phyloP scores from a whole-genome alignment of 2,113 vertebrate genomes.

The Vidua macroura region DNA sequence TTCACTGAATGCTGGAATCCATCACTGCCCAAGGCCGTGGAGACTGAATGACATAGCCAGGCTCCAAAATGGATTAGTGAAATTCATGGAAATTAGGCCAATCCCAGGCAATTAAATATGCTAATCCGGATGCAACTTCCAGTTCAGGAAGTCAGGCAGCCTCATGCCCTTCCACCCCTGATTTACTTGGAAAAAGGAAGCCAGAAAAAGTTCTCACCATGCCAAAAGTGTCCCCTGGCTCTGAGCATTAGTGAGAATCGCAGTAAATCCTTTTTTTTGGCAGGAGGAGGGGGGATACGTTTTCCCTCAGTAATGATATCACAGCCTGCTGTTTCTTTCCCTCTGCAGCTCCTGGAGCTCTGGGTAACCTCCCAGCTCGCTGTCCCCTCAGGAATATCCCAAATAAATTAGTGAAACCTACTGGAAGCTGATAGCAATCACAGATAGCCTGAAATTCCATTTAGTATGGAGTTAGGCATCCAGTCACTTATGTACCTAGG shows the following conservation, averaged over 20 bases:
- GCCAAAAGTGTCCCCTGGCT: slow-evolving; percentile 45
- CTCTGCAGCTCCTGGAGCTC: slow-evolving; percentile 1
- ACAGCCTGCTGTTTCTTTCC: not conserved
- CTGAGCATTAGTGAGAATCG: not conserved
- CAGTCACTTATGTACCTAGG: not conserved
- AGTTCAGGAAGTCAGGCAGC: slow-evolving; percentile 28
- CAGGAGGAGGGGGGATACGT: not conserved
- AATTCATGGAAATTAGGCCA: not conserved
- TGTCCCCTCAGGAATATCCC: slow-evolving; percentile 7
- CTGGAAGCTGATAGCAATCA: slow-evolving; percentile 20
- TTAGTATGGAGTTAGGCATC: not conserved
- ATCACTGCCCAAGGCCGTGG: not conserved
- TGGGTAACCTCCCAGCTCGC: not conserved
- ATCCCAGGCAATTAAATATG: slow-evolving; percentile 35
- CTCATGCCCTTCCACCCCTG: slow-evolving; percentile 31
- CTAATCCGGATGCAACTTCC: slow-evolving; percentile 29
- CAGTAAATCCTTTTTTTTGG: not conserved
- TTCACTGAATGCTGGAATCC: not conserved
- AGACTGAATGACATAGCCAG: not conserved
- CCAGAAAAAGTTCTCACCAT: not conserved
- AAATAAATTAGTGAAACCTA: slow-evolving; percentile 17
- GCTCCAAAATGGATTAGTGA: not conserved
- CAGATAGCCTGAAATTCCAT: not conserved
- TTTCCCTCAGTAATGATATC: slow-evolving; percentile 23
- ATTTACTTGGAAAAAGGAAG: slow-evolving; percentile 24